Conservation (phyloP, 2,888 invertebrate species). For the Chelonus formosanus region DNA sequence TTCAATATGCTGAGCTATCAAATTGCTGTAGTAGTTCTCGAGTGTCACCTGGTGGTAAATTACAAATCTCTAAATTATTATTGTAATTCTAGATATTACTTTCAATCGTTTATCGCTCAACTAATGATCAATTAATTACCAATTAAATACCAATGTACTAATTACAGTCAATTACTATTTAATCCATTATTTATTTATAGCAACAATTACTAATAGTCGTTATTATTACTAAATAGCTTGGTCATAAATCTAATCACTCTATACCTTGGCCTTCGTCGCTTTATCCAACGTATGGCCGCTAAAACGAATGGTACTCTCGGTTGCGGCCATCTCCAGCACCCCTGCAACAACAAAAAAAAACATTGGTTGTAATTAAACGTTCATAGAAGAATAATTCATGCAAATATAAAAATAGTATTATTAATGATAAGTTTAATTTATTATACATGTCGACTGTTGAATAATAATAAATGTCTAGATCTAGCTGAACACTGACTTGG, state of each 20-base stretch:
- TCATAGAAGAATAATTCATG: too few relatives aligned
- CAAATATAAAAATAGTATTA: constrained; percentile 5
- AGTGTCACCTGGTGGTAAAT: constrained; percentile 73
- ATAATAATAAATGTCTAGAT: constrained; percentile 17
- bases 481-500: constrained; percentile 20
- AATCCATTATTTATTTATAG: too few relatives aligned
- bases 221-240: not conserved
- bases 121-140: too few relatives aligned
- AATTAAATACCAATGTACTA: too few relatives aligned
- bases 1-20: constrained; percentile 97
- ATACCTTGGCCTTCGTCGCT: constrained; percentile 95
- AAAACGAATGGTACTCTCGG: constrained; percentile 87
- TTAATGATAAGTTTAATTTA: constrained; percentile 12
- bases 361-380: too few relatives aligned
- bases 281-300: constrained; percentile 98
- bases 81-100: too few relatives aligned
- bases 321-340: constrained; percentile 86
- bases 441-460: not conserved
- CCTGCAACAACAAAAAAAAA: constrained; percentile 67
- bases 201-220: not conserved
- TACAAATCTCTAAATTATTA: not conserved
- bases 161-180: too few relatives aligned
- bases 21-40: constrained; percentile 99
- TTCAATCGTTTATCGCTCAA: too few relatives aligned
- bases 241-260: constrained; percentile 17